Conservation (phyloP, 2,888 invertebrate species). For the Strigamia transsilvanica region DNA sequence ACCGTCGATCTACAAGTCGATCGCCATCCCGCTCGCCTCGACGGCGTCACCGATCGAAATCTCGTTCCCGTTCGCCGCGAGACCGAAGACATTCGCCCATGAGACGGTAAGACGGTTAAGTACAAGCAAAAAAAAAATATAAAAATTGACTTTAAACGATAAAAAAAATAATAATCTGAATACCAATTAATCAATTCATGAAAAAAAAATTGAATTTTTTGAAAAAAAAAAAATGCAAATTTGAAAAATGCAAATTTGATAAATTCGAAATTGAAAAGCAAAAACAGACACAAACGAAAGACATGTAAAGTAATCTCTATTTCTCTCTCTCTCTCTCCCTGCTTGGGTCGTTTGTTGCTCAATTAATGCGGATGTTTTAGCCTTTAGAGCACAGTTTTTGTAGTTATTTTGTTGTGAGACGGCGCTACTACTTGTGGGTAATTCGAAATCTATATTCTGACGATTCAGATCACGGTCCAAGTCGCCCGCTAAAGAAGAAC, state of each 20-base stretch:
- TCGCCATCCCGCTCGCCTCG: neutral
- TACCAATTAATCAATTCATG: too few relatives aligned
- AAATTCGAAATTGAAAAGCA: too few relatives aligned
- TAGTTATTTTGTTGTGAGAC: neutral
- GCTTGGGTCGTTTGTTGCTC: too few relatives aligned
- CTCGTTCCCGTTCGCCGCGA: neutral
- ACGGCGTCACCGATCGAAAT: neutral
- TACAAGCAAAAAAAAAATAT: neutral
- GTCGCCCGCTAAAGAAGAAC: conserved; percentile 51
- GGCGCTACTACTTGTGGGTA: neutral
- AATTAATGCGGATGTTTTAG: too few relatives aligned
- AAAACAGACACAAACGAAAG: too few relatives aligned
- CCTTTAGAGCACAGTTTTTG: too few relatives aligned
- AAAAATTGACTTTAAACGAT: neutral
- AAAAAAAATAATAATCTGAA: too few relatives aligned
- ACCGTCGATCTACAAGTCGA: neutral
- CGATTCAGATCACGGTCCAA: conserved; percentile 51
- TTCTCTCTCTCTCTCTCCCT: too few relatives aligned
- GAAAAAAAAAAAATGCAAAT: too few relatives aligned
- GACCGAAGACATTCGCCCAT: neutral
- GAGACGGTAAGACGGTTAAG: neutral
- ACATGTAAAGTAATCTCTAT: too few relatives aligned
- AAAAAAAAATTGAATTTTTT: too few relatives aligned
- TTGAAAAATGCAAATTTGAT: too few relatives aligned
- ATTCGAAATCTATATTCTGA: neutral